Evolutionary conservation across 2,113 vertebrate genomes (phyloP).

Genomic region (Astur gentilis): DNA sequence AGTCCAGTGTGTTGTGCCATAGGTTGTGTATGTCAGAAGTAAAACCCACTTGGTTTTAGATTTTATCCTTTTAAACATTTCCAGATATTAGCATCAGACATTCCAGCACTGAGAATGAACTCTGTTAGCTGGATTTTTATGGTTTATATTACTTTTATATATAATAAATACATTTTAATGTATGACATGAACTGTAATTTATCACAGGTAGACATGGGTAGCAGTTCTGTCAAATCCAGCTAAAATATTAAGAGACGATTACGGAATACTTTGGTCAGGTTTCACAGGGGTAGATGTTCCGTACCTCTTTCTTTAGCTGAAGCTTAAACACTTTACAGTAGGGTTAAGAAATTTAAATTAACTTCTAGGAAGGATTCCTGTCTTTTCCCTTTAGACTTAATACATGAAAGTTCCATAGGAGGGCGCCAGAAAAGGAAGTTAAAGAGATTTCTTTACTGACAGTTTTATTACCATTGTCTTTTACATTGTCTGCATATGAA

Average conservation of each 20-base stretch:
- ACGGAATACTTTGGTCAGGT: not conserved
- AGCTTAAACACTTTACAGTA: not conserved
- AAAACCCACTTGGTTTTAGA: not conserved
- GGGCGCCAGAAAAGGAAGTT: not conserved
- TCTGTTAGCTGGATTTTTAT: not conserved
- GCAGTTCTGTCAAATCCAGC: not conserved
- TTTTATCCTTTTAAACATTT: not conserved
- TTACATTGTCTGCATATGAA: slow-evolving; percentile 41
- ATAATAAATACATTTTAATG: not conserved
- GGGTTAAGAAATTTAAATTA: not conserved
- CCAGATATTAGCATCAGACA: not conserved
- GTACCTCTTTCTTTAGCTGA: not conserved
- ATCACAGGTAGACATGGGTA: not conserved
- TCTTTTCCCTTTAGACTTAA: not conserved
- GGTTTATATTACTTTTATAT: not conserved
- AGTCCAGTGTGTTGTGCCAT: not conserved
- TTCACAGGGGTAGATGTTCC: not conserved
- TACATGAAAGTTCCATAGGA: not conserved
- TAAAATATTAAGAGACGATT: not conserved
- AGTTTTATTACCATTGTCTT: slow-evolving; percentile 37
- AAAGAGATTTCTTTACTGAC: not conserved
- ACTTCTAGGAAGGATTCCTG: not conserved
- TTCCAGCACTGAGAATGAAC: not conserved
- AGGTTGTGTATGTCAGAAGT: not conserved
- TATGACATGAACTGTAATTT: not conserved